Conservation (phyloP, 1,140 invertebrate genomes). For the Homarus americanus region DNA sequence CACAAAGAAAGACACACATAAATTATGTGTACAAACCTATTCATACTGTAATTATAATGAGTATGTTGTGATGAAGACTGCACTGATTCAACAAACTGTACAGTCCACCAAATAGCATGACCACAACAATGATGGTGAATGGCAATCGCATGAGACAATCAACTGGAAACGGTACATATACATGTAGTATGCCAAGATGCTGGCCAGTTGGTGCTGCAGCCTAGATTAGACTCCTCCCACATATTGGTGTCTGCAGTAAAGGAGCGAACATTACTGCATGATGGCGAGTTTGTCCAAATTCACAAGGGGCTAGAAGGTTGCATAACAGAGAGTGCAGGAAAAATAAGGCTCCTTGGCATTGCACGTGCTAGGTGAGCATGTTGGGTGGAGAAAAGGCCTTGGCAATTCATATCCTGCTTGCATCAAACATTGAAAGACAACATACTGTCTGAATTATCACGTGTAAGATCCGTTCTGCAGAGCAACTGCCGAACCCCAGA, state of each 20-base stretch:
- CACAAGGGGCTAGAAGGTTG: constrained; percentile 3
- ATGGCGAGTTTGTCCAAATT: constrained; percentile 25
- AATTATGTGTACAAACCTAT: neutral
- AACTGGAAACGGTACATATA: constrained; percentile 9
- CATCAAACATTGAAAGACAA: constrained; percentile 16
- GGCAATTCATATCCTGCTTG: constrained; percentile 9
- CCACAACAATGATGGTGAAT: neutral
- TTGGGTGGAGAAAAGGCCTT: constrained; percentile 5
- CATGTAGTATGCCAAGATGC: neutral
- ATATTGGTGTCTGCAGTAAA: neutral
- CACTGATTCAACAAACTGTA: neutral
- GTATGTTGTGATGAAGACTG: constrained; percentile 1
- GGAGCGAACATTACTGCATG: constrained; percentile 17
- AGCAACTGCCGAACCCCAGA: constrained; percentile 25
- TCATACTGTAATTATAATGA: neutral
- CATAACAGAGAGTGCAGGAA: neutral
- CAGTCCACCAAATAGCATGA: constrained; percentile 5
- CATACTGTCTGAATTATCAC: constrained; percentile 24
- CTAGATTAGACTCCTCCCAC: constrained; percentile 23
- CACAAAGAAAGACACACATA: neutral
- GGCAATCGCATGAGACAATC: constrained; percentile 4
- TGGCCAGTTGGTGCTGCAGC: constrained; percentile 9
- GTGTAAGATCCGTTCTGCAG: constrained; percentile 22
- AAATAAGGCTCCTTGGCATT: constrained; percentile 33
- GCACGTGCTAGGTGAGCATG: constrained; percentile 31